Conservation (phyloP, 2,113 vertebrate genomes). For the zebrafish (Danio rerio) region GRCz12tu NC_133179.1:21975001-21975500, state of each 20-base stretch:
- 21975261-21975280: slow-evolving; percentile 14
- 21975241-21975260: slow-evolving; percentile 16
- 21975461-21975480: no score
- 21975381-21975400: background rate
- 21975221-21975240: slow-evolving; percentile 25
- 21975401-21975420: background rate
- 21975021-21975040: slow-evolving; percentile 48
- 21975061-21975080: slow-evolving; percentile 56
- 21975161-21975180: slow-evolving; percentile 24
- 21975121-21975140: slow-evolving; percentile 72
- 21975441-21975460: no score
- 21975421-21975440: background rate
- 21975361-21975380: background rate
- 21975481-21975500: no score
- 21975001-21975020: slow-evolving; percentile 9
- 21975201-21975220: background rate
- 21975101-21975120: slow-evolving; percentile 43
- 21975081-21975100: slow-evolving; percentile 69
- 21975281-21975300: slow-evolving; percentile 13
- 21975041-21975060: background rate
- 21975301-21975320: slow-evolving; percentile 5
- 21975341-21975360: background rate
- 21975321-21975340: slow-evolving; percentile 13
- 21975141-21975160: slow-evolving; percentile 51
- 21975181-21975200: slow-evolving; percentile 27